Base-by-base conservation (phyloP, 2,113 vertebrate genomes). In the Trochalopteron elliotii region DNA sequence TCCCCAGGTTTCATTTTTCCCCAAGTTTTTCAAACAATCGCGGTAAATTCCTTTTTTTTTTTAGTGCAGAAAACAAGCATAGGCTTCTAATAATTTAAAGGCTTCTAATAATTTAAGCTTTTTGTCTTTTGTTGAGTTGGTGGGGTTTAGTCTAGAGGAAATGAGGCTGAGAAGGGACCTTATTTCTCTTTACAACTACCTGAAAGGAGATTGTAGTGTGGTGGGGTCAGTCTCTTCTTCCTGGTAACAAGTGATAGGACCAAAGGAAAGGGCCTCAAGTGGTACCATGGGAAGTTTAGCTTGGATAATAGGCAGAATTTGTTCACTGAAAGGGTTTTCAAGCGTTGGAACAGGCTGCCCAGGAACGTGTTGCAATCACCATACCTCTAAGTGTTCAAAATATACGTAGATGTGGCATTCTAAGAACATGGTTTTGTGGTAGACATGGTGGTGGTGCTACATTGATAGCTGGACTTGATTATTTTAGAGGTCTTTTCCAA, bases 381-480 rank as follows among this genome's bases (percentile, higher is more conserved):
- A 33, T 47, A 21, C 11, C 40, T 31, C 0, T 0, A 23, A 19
- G 7, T 28, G 10, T 33, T 55, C 30, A 31, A 55, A 49, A 23
- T 22, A 25, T 2, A 6, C 7, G 8, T 61, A 30, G 30, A 49
- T 68, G 31, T 35, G 17, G 39, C 24, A 47, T 7, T 53, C 37
- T n/a, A 35, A 53, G 24, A 75, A 7, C 25, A 10, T 2, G 8
- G 8, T 55, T 76, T 49, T 40, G 24, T 53, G 24, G 47, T 47
- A 21, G 20, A 19, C 16, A 2, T 55, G 8, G n/a, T 55, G 11
- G 24, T 53, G n/a, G 47, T 35, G 39, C 55, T 76, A 11, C 1
- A 0, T 5, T 76, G 70, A 55, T 39, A 18, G 10, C 7, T 47
- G 18, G 42, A 63, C 21, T 56, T 37, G 12, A 28, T 70, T 47